Conservation (phyloP, 2,797 vertebrate genomes). For the Coregonus suidteri region DNA sequence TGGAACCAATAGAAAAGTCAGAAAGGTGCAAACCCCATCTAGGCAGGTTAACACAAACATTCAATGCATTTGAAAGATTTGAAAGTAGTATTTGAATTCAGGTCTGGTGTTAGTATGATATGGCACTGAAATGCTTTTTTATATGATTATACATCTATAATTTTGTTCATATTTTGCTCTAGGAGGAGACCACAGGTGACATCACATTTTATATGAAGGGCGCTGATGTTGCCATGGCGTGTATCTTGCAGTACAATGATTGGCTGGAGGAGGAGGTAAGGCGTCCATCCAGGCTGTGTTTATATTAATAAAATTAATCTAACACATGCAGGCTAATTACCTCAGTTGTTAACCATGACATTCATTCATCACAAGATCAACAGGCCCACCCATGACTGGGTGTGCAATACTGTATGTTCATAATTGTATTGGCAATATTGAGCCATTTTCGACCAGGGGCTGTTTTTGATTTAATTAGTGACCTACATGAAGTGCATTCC, state of each 20-base stretch:
- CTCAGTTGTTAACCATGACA: constrained; percentile 43
- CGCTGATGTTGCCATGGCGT: constrained; percentile 92
- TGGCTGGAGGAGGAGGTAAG: constrained; percentile 98
- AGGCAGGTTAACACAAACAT: not conserved
- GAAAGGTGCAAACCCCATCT: not conserved
- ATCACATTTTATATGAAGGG: constrained; percentile 99
- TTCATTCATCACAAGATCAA: constrained; percentile 35
- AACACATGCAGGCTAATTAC: not conserved
- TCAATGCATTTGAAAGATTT: not conserved
- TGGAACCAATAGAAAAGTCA: not conserved
- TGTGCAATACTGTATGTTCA: constrained; percentile 71
- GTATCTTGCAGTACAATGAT: constrained; percentile 96
- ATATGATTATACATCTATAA: not conserved
- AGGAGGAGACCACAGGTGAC: constrained; percentile 94
- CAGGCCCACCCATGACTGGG: constrained; percentile 27
- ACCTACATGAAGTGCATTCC: constrained; percentile 84
- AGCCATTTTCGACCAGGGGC: constrained; percentile 80
- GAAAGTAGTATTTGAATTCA: not conserved
- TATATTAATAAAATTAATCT: not conserved
- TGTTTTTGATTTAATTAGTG: constrained; percentile 85
- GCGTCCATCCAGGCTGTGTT: not conserved
- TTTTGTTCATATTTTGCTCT: constrained; percentile 20
- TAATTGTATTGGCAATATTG: constrained; percentile 87
- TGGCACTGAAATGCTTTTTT: not conserved
- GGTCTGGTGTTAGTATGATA: not conserved